Percentiles rank a stretch among this genome's conserved stretches.
These are phyloP conservation scores for Cinclus mexicanus DNA, from an alignment of 2,113 vertebrate species.

Conservation along the genomic window DNA sequence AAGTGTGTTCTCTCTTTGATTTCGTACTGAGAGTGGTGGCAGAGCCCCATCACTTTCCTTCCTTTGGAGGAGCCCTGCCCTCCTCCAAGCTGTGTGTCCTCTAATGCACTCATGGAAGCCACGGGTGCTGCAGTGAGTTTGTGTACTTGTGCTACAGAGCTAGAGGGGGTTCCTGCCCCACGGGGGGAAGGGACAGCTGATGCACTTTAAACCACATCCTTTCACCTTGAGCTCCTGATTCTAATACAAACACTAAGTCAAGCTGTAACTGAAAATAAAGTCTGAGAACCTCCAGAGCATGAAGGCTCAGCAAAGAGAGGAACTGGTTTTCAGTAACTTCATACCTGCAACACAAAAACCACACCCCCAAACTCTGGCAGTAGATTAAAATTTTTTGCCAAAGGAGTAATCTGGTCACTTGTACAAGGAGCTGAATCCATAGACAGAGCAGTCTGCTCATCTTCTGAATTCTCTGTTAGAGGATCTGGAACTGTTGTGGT, in stretches of 20 bases:
- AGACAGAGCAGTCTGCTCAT: too few species aligned
- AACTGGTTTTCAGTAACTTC: neutral
- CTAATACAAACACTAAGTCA: neutral
- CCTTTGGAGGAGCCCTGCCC: fast-evolving
- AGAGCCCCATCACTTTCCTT: neutral
- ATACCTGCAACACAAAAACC: neutral
- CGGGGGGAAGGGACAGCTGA: fast-evolving
- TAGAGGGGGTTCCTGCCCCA: too few species aligned
- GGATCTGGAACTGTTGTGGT: fast-evolving
- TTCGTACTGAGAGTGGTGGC: neutral
- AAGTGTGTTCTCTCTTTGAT: neutral
- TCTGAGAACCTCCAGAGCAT: neutral
- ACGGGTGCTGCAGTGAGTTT: neutral
- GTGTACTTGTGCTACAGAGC: fast-evolving
- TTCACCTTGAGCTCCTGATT: neutral
- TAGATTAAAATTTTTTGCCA: neutral
- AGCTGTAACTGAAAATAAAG: too few species aligned
- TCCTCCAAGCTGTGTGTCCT: neutral
- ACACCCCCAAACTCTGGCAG: neutral
- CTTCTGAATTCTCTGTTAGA: neutral
- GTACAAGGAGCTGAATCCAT: neutral
- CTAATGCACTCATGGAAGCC: fast-evolving
- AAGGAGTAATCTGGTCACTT: neutral
- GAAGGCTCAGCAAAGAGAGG: neutral
- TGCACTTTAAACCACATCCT: too few species aligned